Evolutionary conservation across 2,113 vertebrate genomes (phyloP).

Genomic region (Piprites chloris): DNA sequence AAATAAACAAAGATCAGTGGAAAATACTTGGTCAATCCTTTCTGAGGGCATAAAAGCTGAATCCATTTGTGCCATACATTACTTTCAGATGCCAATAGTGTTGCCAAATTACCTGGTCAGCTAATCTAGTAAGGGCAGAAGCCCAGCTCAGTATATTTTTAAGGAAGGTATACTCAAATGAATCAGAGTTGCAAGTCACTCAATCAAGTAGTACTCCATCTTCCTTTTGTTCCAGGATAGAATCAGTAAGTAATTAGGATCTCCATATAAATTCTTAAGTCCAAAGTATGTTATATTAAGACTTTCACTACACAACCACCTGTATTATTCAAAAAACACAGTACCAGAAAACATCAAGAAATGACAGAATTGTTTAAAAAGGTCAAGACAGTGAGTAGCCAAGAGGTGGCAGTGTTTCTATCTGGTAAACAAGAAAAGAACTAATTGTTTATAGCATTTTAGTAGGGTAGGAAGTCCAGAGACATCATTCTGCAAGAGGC

Average conservation of each 20-base stretch:
- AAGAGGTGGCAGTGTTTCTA: slow-evolving; percentile 47
- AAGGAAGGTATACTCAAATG: neutral
- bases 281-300: neutral
- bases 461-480: neutral
- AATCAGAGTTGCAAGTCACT: neutral
- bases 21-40: neutral
- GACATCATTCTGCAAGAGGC: neutral
- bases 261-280: neutral
- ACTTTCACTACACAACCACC: neutral
- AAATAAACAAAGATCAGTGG: neutral
- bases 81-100: neutral
- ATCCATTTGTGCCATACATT: neutral
- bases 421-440: neutral
- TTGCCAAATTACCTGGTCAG: neutral
- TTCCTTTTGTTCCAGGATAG: neutral
- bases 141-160: neutral
- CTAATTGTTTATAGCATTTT: neutral
- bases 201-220: neutral
- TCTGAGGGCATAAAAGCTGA: neutral
- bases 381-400: neutral
- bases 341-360: neutral
- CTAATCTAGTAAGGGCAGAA: neutral
- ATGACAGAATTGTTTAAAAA: neutral
- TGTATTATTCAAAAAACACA: neutral
- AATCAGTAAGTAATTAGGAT: neutral